Conservation (phyloP, 2,113 vertebrate genomes). For the Pantherophis guttatus region DNA sequence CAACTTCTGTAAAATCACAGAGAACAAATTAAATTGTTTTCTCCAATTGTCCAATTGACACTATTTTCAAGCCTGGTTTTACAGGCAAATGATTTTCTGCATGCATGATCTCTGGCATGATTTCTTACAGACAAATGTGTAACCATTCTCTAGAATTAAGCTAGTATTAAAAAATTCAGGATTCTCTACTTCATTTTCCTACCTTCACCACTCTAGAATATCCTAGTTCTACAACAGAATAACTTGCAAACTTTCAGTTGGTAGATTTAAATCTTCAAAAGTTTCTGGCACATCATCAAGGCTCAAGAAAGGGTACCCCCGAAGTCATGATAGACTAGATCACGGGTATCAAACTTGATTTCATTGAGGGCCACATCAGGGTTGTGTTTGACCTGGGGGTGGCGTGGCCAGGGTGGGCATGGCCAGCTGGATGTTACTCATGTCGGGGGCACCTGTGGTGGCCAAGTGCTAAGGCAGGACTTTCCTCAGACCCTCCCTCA, state of each 20-base stretch:
- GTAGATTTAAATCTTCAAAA: background rate
- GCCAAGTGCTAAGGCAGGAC: too few relatives aligned
- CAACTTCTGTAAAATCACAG: background rate
- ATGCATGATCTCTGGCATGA: background rate
- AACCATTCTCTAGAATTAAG: background rate
- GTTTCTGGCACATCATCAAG: background rate
- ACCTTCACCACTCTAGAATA: background rate
- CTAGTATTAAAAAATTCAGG: background rate
- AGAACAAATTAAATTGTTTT: background rate
- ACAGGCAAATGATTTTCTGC: background rate
- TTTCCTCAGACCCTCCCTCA: too few relatives aligned
- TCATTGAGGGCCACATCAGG: too few relatives aligned
- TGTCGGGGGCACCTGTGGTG: too few relatives aligned
- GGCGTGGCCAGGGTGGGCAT: too few relatives aligned
- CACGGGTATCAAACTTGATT: too few relatives aligned
- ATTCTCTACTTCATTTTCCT: background rate
- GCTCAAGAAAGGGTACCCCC: background rate
- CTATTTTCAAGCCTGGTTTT: background rate
- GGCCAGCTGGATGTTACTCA: too few relatives aligned
- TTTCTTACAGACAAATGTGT: background rate
- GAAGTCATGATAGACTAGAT: background rate
- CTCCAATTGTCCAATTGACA: background rate
- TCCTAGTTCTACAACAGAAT: background rate
- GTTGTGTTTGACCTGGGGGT: too few relatives aligned
- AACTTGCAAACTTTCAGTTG: background rate